Base-by-base conservation (phyloP, 1,140 invertebrate genomes). In the Ceratosolen solmsi region DNA sequence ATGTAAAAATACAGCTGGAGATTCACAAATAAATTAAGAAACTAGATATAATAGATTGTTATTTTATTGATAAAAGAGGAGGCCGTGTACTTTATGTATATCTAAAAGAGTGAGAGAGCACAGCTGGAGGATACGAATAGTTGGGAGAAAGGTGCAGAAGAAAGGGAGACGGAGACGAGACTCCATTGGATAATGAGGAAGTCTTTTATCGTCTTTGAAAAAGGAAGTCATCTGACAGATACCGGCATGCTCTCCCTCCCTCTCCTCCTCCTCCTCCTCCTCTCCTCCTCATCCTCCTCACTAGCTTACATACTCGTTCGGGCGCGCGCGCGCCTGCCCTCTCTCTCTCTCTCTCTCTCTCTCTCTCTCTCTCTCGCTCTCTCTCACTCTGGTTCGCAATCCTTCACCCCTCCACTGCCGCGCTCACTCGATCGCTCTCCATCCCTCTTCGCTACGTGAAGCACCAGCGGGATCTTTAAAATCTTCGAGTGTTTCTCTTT, bases 181-280 rank as follows among this genome's bases (percentile, higher is more conserved):
- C 63, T 76, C 80, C 73, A 82, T 77, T 71, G 80, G 80, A 71
- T 82, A 82, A 82, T 77, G 80, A 82, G 80, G 73, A 82, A 82
- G 80, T 82, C 80, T 82, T 82, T 82, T 82, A 82, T 82, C 80
- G 73, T 82, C 73, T 82, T 76, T 82, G 73, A 82, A 80, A 80
- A 80, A 80, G 79, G 79, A 80, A 80, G 58, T 80, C 79, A 80
- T 80, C 79, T 63, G 79, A 80, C 79, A 63, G 79, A 80, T 73
- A 80, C 54, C 79, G 70, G 20, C 8, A 13, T 30, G 15, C 68
- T 46, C 68, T 25, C 68, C 15, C 20, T n/a, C n/a, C n/a, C n/a
- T n/a, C n/a, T n/a, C n/a, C n/a, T n/a, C n/a, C n/a, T n/a, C n/a
- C n/a, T n/a, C n/a, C n/a, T n/a, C n/a, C n/a, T n/a, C n/a, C n/a